phyloP scores from a whole-genome alignment of 2,797 vertebrate species.

The Tapera naevia region DNA sequence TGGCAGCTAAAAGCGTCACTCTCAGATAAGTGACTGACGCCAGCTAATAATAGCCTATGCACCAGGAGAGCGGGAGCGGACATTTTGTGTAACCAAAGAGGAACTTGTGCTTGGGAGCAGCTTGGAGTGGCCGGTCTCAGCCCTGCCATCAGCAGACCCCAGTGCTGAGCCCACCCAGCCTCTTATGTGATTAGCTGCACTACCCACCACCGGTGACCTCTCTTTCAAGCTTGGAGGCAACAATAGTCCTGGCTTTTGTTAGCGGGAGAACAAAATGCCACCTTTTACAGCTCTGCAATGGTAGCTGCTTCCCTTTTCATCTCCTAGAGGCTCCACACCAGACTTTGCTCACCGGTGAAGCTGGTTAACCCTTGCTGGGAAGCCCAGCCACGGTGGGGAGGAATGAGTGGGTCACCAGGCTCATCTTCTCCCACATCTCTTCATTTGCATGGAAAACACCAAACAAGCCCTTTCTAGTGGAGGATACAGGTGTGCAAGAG shows the following conservation, averaged over 20 bases:
- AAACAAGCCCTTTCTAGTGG: not conserved
- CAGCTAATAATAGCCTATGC: constrained; percentile 86
- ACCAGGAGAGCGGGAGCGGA: constrained; percentile 69
- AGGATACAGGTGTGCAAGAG: not conserved
- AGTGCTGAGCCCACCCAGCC: constrained; percentile 35
- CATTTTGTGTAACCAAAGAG: constrained; percentile 87
- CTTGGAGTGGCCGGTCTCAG: constrained; percentile 54
- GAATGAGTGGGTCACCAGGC: not conserved
- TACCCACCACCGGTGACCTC: constrained; percentile 75
- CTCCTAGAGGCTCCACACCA: constrained; percentile 4
- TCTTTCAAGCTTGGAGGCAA: constrained; percentile 51
- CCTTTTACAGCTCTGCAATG: constrained; percentile 58
- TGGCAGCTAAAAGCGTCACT: constrained; percentile 87
- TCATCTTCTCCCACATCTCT: not conserved
- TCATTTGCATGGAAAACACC: not conserved
- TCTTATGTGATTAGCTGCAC: constrained; percentile 58
- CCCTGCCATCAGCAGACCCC: constrained; percentile 6
- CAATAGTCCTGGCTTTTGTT: constrained; percentile 65
- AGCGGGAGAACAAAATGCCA: constrained; percentile 50
- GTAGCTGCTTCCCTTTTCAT: constrained; percentile 26
- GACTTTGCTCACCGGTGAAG: not conserved
- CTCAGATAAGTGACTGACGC: constrained; percentile 87
- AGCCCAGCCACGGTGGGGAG: rapidly evolving
- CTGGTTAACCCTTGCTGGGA: constrained; percentile 32
- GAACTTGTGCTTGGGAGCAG: constrained; percentile 77